Evolutionary conservation across 2,797 vertebrate genomes (phyloP).

Genomic region (Crocidura indochinensis): DNA sequence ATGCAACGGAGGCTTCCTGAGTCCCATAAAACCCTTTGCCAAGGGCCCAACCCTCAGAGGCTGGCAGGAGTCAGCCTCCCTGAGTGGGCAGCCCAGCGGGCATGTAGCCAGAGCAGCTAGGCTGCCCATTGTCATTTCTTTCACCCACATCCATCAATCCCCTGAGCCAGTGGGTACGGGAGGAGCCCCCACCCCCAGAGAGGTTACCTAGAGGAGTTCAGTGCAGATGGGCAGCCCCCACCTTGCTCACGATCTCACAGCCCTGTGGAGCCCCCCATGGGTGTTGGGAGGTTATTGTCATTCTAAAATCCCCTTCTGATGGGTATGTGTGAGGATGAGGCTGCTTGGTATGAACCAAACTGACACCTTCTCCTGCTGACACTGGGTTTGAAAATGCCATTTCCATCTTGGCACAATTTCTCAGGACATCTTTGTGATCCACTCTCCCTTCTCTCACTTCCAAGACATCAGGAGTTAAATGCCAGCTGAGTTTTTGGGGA

Average conservation of each 20-base stretch:
- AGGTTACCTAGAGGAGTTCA: too few relatives aligned
- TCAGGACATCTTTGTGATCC: constrained; percentile 23
- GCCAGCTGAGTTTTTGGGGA: too few relatives aligned
- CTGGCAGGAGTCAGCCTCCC: neutral
- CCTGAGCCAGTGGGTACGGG: neutral
- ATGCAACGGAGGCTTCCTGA: neutral
- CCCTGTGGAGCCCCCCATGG: too few relatives aligned
- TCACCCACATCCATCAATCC: constrained; percentile 2
- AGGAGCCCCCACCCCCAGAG: neutral
- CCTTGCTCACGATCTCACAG: too few relatives aligned
- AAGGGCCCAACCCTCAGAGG: neutral
- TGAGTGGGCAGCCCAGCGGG: neutral
- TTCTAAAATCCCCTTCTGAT: too few relatives aligned
- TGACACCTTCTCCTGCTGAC: too few relatives aligned
- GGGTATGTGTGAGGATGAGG: too few relatives aligned
- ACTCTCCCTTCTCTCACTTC: neutral
- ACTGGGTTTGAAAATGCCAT: neutral
- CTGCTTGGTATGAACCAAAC: too few relatives aligned
- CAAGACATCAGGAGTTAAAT: too few relatives aligned
- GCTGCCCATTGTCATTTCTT: neutral
- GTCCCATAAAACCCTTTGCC: neutral
- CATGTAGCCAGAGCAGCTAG: neutral
- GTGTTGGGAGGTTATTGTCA: too few relatives aligned
- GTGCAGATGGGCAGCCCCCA: too few relatives aligned
- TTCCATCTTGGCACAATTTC: neutral